phyloP scores from a whole-genome alignment of 2,113 vertebrate genomes.

The Herpailurus yagouaroundi region DNA sequence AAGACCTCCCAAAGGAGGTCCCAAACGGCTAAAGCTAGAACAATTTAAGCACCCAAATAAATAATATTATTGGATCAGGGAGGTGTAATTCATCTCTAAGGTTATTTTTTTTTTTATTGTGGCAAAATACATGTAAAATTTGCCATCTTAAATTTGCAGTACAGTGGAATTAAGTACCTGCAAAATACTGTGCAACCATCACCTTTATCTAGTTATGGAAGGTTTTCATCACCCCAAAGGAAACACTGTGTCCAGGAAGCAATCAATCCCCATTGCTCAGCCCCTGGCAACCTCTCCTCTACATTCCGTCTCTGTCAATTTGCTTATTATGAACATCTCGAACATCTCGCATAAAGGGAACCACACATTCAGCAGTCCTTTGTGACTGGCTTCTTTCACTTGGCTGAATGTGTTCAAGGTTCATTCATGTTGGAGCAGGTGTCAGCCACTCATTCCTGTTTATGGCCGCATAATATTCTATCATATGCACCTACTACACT shows the following conservation, averaged over 20 bases:
- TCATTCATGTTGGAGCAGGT: neutral
- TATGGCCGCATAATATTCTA: neutral
- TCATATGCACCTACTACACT: neutral
- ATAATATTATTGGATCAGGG: neutral
- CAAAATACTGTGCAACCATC: neutral
- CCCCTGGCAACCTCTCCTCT: neutral
- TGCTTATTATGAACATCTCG: neutral
- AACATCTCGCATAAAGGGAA: neutral
- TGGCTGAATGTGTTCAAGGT: neutral
- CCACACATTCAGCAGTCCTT: neutral
- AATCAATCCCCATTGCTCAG: neutral
- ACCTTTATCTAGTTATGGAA: neutral
- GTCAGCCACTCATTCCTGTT: neutral
- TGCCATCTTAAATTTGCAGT: neutral
- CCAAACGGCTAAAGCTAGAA: neutral
- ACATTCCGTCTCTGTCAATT: neutral
- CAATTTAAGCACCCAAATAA: neutral
- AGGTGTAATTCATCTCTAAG: neutral
- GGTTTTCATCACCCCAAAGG: neutral
- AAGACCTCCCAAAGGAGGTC: neutral
- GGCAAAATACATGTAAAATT: neutral
- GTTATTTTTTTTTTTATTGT: neutral
- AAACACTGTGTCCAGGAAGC: neutral
- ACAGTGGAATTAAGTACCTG: neutral
- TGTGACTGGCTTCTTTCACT: neutral